These are phyloP conservation scores for Oreotrochilus melanogaster DNA, from an alignment of 2,113 vertebrate genomes.

Conservation along the genomic window DNA sequence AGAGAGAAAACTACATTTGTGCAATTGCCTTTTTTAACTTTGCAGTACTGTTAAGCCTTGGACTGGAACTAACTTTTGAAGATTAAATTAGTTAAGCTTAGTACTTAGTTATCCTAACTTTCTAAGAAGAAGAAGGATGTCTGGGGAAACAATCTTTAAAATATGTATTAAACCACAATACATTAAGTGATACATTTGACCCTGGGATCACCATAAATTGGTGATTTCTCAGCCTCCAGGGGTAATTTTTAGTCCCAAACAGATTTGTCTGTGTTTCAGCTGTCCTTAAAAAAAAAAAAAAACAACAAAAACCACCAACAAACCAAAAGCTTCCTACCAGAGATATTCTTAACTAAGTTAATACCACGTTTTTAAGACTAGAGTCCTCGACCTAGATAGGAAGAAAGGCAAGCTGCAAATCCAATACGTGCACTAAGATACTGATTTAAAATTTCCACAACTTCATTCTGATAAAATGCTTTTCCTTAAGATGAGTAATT, in stretches of 20 bases:
- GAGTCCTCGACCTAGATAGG: not conserved
- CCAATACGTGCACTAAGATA: conserved; percentile 25
- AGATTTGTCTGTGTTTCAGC: not conserved
- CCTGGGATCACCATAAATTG: not conserved
- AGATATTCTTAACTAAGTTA: conserved; percentile 1
- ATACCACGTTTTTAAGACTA: not conserved
- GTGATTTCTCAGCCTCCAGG: not conserved
- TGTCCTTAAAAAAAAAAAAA: not conserved
- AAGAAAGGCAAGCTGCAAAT: conserved; percentile 40
- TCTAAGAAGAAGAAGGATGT: not conserved
- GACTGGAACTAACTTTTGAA: not conserved
- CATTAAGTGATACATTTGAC: not conserved
- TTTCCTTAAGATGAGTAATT: conserved; percentile 54
- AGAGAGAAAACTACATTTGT: not conserved
- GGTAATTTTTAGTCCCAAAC: not conserved
- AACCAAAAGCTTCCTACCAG: not conserved
- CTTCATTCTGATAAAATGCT: conserved; percentile 54
- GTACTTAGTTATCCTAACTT: not conserved
- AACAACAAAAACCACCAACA: not conserved
- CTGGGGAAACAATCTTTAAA: not conserved
- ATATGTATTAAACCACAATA: not conserved
- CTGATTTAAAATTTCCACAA: conserved; percentile 42
- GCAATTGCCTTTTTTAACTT: not conserved
- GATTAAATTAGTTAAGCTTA: not conserved
- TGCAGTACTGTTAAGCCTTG: not conserved